Evolutionary conservation across 2,797 vertebrate species (phyloP), one percentile per base, ranked within the genome.

Genomic region (Poecilia picta): DNA sequence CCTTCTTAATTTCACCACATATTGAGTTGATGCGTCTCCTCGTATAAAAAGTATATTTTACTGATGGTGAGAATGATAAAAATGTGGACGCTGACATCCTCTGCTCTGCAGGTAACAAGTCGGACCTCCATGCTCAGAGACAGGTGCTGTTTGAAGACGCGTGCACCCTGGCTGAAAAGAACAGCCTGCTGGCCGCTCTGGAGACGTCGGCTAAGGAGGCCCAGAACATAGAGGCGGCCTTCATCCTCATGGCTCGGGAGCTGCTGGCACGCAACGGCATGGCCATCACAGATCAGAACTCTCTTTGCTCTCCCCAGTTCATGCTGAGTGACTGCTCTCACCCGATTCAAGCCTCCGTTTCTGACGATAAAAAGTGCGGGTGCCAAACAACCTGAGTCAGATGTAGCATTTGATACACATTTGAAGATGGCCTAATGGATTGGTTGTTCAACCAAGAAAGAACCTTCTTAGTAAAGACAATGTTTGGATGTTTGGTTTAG

Each of bases 161-260:
- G 11, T 99, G 98, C 88, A 96, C 96, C 0, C 87, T 99, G 87
- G 97, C 98, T 0, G 97, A 99, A 91, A 97, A 97, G 76, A 90
- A 96, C 0, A 88, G 95, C 12, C 94, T 97, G 55, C 92, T 99
- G 16, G 98, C 98, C 1, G 97, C 97, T 12, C 76, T 99, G 87
- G 98, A 99, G 90, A 99, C 98, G 0, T 99, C 98, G 0, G 98
- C 98, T 78, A 98, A 99, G 87, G 97, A 98, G 84, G 96, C 97
- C n/a, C 95, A 96, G 88, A 99, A 99, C 75, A 94, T 99, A 45
- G 97, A 99, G 0, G 96, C 98, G 4, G 97, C 98, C 70, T 99
- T 99, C 72, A 64, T 78, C 2, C 93, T 99, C 73, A 98, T 99
- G 97, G 97, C 98, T 13, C 95, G 95, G 57, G 98, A 98, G 94